These are phyloP conservation scores for Daubentonia madagascariensis DNA, from an alignment of 2,113 vertebrate genomes.

Conservation along the genomic window DNA sequence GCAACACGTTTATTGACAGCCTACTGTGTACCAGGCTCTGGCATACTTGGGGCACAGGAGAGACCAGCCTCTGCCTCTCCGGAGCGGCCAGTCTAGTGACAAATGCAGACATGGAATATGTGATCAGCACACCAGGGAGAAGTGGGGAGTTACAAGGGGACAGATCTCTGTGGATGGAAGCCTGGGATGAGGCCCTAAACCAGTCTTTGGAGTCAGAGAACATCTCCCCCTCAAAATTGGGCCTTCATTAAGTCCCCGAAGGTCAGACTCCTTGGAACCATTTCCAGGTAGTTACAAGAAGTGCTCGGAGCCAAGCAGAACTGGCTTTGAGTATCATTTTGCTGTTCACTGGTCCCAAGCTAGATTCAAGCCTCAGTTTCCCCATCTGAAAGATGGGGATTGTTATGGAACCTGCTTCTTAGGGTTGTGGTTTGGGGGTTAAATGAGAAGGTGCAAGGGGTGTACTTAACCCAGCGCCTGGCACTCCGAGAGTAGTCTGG, in stretches of 20 bases:
- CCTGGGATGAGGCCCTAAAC: background rate
- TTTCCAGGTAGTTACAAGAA: background rate
- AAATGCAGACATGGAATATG: accelerated
- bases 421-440: background rate
- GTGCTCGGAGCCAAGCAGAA: background rate
- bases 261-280: background rate
- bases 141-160: background rate
- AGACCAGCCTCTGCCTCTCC: background rate
- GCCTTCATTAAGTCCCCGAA: background rate
- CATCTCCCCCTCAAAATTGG: background rate
- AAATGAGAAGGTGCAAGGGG: background rate
- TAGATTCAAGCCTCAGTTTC: background rate
- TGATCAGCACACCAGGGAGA: accelerated
- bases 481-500: background rate
- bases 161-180: too few species aligned
- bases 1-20: background rate
- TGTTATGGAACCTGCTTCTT: background rate
- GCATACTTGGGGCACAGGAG: background rate
- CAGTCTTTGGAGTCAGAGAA: background rate
- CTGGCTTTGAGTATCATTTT: background rate
- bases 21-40: background rate
- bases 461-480: background rate
- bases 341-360: background rate
- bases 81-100: background rate
- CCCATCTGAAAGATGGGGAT: background rate